Evolutionary conservation across 2,888 invertebrate species (phyloP), one percentile per base, ranked within the genome.

Genomic region (Gnatocerus cornutus): DNA sequence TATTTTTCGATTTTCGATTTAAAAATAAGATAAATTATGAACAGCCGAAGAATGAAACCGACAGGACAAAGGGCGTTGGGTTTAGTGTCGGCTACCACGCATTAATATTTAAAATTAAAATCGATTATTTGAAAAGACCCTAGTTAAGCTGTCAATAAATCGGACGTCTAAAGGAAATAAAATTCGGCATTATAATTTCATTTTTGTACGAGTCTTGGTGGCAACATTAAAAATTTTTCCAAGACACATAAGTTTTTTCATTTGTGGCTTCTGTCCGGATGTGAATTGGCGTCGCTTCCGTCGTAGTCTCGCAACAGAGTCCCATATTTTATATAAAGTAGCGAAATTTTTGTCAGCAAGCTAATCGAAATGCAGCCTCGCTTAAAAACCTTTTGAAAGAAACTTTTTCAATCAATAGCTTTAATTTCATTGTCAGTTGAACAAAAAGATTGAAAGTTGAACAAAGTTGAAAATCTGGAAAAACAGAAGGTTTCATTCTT

Each of bases 351-450:
- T 58, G 21, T 53, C 14, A 27, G n/a, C 48, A 10, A 10, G 1
- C 10, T 50, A 21, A 27, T 21, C 10, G 48, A 50, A 50, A 7
- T 9, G 48, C 21, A 10, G 27, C 16, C 3, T 16, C 10, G 21
- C 27, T 53, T 33, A 53, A 53, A 53, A 33, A 12, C 53, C 13
- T 8, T 33, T 14, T 9, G 8, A 16, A 33, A 1, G 27, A 77
- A 80, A 80, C 72, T 80, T 80, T 80, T 79, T 73, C 77, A 78
- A 80, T 79, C 79, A 76, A 78, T 78, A 75, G 76, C 75, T 77
- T 79, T 78, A 78, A 81, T 81, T 81, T 77, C 76, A 75, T 80
- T 79, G 77, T 78, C 78, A 77, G 75, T 73, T 73, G 74, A 76
- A 77, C 72, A 76, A 73, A 77, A 73, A 75, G 75, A 75, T 75